phyloP scores from a whole-genome alignment of 1,140 invertebrate species.

The Ruditapes philippinarum region DNA sequence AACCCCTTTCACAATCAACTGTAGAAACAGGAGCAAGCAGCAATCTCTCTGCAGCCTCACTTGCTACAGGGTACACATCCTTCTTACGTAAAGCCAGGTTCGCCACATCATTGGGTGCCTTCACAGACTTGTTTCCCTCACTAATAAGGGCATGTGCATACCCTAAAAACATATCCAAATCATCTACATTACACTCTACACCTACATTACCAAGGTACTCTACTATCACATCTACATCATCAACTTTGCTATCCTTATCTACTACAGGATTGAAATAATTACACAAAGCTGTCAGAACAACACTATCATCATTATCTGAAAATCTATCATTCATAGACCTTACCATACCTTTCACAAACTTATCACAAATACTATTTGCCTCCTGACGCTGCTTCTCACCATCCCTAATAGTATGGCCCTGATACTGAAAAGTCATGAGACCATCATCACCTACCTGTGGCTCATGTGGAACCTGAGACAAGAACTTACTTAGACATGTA shows the following conservation, averaged over 20 bases:
- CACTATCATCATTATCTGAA: slow-evolving; percentile 35
- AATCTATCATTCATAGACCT: no score
- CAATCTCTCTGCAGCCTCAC: slow-evolving; percentile 19
- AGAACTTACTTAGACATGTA: no score
- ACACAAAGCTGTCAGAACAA: not conserved
- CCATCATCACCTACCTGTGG: no score
- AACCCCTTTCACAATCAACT: slow-evolving; percentile 48
- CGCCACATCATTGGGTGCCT: not conserved
- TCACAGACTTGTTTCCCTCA: not conserved
- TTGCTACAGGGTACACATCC: slow-evolving; percentile 32
- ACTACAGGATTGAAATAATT: slow-evolving; percentile 13
- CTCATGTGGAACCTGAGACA: no score
- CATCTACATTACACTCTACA: not conserved
- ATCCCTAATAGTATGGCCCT: no score
- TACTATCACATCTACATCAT: not conserved
- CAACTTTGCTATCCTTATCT: not conserved
- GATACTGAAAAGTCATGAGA: no score
- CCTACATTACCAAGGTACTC: slow-evolving; percentile 26
- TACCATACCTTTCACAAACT: no score
- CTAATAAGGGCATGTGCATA: not conserved
- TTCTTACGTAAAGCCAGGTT: slow-evolving; percentile 21
- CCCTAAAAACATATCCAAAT: not conserved
- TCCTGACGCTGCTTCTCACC: no score
- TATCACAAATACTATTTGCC: no score
- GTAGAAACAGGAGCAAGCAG: slow-evolving; percentile 22